Conservation (phyloP, 2,888 invertebrate species). For the Rapana venosa region DNA sequence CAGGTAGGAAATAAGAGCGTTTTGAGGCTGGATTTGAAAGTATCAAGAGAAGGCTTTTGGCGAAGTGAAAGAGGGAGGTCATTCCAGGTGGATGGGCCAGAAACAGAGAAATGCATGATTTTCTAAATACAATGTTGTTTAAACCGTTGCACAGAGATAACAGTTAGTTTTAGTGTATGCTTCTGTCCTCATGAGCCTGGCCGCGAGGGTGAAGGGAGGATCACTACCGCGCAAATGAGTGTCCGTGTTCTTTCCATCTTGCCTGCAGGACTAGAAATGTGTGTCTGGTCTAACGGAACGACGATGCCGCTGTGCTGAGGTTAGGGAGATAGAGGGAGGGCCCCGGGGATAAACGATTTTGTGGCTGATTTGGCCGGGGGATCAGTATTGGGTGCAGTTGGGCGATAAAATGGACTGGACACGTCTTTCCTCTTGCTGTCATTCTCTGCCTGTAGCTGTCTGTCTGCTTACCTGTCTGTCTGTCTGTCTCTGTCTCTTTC, state of each 20-base stretch:
- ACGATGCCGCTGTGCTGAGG: slow-evolving; percentile 41
- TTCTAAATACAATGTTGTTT: no score
- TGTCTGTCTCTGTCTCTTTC: no score
- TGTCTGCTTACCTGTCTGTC: no score
- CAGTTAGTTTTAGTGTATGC: no score
- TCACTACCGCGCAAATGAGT: slow-evolving; percentile 49
- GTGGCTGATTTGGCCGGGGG: slow-evolving; percentile 43
- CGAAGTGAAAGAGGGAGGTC: no score
- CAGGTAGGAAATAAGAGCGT: no score
- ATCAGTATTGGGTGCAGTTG: slow-evolving; percentile 45
- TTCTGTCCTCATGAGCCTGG: no score
- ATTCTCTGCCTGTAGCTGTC: neutral
- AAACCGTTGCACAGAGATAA: no score
- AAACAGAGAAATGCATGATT: no score
- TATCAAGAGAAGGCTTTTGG: no score
- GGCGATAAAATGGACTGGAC: slow-evolving; percentile 49
- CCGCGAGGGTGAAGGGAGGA: slow-evolving; percentile 31
- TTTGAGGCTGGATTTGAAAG: no score
- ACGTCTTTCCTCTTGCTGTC: slow-evolving; percentile 10
- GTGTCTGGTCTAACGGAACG: slow-evolving; percentile 51
- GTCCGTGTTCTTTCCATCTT: slow-evolving; percentile 39
- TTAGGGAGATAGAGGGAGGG: slow-evolving; percentile 40
- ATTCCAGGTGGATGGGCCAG: no score
- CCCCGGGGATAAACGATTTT: slow-evolving; percentile 45
- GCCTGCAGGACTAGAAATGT: slow-evolving; percentile 47